Evolutionary conservation across 2,113 vertebrate species (phyloP), one percentile per base, ranked within the genome.

Genomic region (Cepphus grylle): DNA sequence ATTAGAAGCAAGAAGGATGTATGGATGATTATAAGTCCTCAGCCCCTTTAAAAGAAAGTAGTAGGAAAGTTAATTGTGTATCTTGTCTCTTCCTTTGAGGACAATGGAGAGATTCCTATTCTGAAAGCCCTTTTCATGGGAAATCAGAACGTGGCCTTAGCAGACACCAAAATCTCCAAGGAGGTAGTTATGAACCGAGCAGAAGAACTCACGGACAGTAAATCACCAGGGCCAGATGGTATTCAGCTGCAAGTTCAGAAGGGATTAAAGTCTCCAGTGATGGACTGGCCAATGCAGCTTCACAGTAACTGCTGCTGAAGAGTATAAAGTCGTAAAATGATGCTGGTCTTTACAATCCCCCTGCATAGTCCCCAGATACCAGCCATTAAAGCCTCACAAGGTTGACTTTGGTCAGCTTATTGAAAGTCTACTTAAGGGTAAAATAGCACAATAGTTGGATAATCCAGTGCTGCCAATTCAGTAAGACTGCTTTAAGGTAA

Each of bases 221-320:
- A 96, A 96, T 91, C 92, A 94, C 18, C 15, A 8, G 55, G 84
- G 70, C 86, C 87, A 95, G 91, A 85, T 94, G 78, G 90, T 55
- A 40, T 49, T 80, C 69, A 76, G 47, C 55, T 72, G 84, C 40
- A 55, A 52, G 56, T 74, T 90, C 76, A 81, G 86, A 29, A 50
- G 80, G 79, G 65, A 86, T 70, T 76, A 25, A 53, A 56, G 77
- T 45, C 58, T 55, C 65, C 47, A 20, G n/a, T 15, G 59, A 61
- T 1, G 22, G 59, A 80, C 18, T 15, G 38, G 50, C 43, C 52
- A 65, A 36, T 53, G 36, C 34, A 36, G 58, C 90, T 20, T 34
- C 86, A 22, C 45, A 32, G 63, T 20, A 73, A 80, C 71, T 73
- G 82, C 93, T 83, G 89, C 61, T 45, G 65, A 50, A 58, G 70